Conservation (phyloP, 1,140 invertebrate species). For the Drosophila mayri region DNA sequence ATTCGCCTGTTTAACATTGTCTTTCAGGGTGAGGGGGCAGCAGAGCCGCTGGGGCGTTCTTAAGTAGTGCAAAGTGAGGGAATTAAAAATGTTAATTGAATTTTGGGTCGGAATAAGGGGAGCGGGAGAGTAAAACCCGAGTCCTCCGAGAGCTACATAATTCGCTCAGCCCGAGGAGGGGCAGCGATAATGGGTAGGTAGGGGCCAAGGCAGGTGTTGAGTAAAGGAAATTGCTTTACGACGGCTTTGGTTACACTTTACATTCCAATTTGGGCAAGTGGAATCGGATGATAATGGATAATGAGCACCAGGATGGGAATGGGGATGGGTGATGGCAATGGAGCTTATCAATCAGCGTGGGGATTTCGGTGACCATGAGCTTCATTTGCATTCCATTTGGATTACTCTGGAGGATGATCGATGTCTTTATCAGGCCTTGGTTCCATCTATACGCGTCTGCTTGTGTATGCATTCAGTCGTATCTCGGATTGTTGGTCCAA, state of each 20-base stretch:
- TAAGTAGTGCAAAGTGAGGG: constrained; percentile 39
- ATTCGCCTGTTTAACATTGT: constrained; percentile 12
- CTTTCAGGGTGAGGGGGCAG: neutral
- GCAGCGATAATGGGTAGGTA: neutral
- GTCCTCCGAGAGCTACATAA: constrained; percentile 13
- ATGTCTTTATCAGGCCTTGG: constrained; percentile 30
- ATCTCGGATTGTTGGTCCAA: constrained; percentile 24
- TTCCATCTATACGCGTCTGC: neutral
- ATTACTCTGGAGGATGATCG: constrained; percentile 23
- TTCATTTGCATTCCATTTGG: constrained; percentile 45
- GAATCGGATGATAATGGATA: constrained; percentile 3
- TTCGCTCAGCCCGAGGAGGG: constrained; percentile 21
- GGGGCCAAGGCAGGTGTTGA: constrained; percentile 19
- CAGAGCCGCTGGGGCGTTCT: constrained; percentile 11
- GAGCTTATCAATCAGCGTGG: constrained; percentile 41
- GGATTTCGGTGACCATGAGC: constrained; percentile 35
- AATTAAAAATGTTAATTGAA: constrained; percentile 54
- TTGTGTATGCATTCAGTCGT: constrained; percentile 19
- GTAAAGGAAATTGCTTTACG: constrained; percentile 11
- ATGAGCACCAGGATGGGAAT: neutral
- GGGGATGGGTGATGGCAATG: neutral
- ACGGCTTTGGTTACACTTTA: constrained; percentile 34
- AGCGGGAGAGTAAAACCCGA: constrained; percentile 14
- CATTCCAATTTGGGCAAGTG: constrained; percentile 40
- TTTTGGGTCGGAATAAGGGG: constrained; percentile 11